phyloP scores from a whole-genome alignment of 2,888 invertebrate genomes.

The Polyommatus icarus region DNA sequence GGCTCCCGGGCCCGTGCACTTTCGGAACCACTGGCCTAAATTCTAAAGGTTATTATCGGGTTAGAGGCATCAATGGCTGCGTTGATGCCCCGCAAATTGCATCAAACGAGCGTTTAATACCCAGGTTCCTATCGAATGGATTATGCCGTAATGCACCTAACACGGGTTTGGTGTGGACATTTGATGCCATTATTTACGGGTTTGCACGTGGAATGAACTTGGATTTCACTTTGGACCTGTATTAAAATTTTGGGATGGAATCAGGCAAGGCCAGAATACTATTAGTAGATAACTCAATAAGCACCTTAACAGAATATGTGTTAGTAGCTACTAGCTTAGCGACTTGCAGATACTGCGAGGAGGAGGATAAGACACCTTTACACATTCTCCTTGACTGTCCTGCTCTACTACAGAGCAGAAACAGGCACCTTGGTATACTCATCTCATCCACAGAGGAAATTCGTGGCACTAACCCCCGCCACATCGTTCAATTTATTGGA shows the following conservation, averaged over 20 bases:
- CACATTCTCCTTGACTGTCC: too few relatives aligned
- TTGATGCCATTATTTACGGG: not conserved
- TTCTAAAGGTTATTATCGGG: not conserved
- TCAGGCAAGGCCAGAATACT: too few relatives aligned
- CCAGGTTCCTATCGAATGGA: not conserved
- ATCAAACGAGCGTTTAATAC: not conserved
- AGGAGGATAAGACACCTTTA: too few relatives aligned
- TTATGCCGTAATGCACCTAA: not conserved
- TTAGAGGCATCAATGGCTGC: not conserved
- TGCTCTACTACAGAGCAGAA: too few relatives aligned
- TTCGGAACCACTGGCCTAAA: not conserved
- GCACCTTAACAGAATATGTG: too few relatives aligned
- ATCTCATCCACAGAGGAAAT: too few relatives aligned
- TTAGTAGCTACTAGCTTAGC: too few relatives aligned
- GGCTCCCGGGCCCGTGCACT: not conserved
- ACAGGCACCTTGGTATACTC: too few relatives aligned
- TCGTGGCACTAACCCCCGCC: too few relatives aligned
- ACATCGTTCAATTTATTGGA: too few relatives aligned
- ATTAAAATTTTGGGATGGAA: not conserved
- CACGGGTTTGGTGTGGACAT: not conserved
- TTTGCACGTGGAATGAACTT: not conserved
- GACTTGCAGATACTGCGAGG: too few relatives aligned
- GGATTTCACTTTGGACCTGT: not conserved
- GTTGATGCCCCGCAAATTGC: slow-evolving; percentile 11
- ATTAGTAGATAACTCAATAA: too few relatives aligned